Evolutionary conservation across 2,888 invertebrate species (phyloP).

Genomic region (Dendrolimus houi): DNA sequence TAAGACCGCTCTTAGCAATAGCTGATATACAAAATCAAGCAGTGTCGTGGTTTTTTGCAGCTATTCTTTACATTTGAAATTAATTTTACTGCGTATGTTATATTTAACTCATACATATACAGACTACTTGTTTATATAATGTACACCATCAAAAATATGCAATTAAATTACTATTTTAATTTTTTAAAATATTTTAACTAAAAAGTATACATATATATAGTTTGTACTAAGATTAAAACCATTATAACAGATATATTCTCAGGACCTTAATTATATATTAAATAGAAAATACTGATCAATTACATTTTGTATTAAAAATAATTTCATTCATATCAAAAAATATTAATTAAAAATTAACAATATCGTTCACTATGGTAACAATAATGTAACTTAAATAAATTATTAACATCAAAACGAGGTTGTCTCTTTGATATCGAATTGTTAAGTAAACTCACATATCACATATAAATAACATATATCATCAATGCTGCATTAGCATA

Average conservation of each 20-base stretch:
- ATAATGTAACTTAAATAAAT: slow-evolving; percentile 16
- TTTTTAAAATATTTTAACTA: not conserved
- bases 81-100: too few relatives aligned
- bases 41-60: too few relatives aligned
- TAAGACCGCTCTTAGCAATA: too few relatives aligned
- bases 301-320: slow-evolving; percentile 13
- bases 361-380: slow-evolving; percentile 16
- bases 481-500: too few relatives aligned
- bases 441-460: slow-evolving; percentile 34
- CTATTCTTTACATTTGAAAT: too few relatives aligned
- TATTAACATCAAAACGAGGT: slow-evolving; percentile 26
- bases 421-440: slow-evolving; percentile 19
- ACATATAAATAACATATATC: slow-evolving; percentile 22
- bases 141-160: not conserved
- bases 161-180: not conserved
- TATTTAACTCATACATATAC: too few relatives aligned
- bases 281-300: slow-evolving; percentile 42
- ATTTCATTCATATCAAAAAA: slow-evolving; percentile 12
- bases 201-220: not conserved
- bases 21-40: too few relatives aligned
- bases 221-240: not conserved
- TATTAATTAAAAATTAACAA: slow-evolving; percentile 13
- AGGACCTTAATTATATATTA: slow-evolving; percentile 24
- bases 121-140: too few relatives aligned
- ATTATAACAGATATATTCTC: slow-evolving; percentile 12